phyloP scores from a whole-genome alignment of 2,888 invertebrate species.

The Metellina segmentata region DNA sequence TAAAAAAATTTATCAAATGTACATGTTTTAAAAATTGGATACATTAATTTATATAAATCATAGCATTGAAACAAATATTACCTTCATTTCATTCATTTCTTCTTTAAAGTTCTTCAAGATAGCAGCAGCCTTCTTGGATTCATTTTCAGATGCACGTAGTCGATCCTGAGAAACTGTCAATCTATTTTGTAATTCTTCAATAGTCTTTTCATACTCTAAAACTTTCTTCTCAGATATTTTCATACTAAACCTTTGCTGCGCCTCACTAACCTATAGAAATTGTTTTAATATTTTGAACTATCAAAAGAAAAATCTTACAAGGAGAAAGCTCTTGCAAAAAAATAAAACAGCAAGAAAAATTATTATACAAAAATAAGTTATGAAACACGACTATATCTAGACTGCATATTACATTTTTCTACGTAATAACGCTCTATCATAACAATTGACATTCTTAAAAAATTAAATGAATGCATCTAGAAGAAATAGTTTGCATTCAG shows the following conservation, averaged over 20 bases:
- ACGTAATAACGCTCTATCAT: no score
- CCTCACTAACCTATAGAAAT: conserved; percentile 81
- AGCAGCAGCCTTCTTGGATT: conserved; percentile 85
- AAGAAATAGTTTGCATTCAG: no score
- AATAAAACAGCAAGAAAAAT: not conserved
- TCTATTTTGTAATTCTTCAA: conserved; percentile 84
- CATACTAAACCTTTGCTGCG: conserved; percentile 82
- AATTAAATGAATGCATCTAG: no score
- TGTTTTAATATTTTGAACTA: not conserved
- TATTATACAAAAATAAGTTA: not conserved
- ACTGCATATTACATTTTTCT: no score
- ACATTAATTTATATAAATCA: not conserved
- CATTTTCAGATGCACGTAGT: conserved; percentile 85
- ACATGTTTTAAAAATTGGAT: no score
- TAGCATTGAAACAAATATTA: conserved; percentile 78
- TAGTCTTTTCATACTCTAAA: conserved; percentile 79
- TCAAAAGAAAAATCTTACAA: no score
- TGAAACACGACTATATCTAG: not conserved
- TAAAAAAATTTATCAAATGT: no score
- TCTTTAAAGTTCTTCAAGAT: conserved; percentile 86
- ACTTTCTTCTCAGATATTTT: conserved; percentile 77
- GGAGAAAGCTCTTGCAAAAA: not conserved
- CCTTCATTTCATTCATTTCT: conserved; percentile 88
- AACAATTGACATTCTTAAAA: no score
- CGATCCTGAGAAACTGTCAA: conserved; percentile 85